These are phyloP conservation scores for Dendrophyllia cribrosa DNA, from an alignment of 64 coral and sea anemone species.

Conservation along the genomic window DNA sequence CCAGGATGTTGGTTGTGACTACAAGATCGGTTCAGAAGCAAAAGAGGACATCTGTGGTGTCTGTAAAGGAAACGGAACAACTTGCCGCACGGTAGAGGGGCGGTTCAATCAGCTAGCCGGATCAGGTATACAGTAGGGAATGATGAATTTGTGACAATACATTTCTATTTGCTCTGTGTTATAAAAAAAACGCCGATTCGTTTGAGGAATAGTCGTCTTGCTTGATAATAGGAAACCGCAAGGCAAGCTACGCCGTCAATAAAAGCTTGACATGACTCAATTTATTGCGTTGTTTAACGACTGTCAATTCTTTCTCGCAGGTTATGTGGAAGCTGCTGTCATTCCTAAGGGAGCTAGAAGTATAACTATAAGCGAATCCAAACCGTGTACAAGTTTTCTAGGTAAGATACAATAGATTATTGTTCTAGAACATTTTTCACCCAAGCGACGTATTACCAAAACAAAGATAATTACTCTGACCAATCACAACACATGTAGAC, in stretches of 20 bases:
- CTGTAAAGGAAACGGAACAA: conserved; percentile 91
- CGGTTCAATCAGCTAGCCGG: conserved; percentile 92
- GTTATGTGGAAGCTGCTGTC: conserved; percentile 89
- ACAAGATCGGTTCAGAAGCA: conserved; percentile 82
- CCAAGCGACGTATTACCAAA: background rate
- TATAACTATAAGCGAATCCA: conserved; percentile 82
- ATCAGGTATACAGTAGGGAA: conserved; percentile 42
- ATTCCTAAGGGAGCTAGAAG: conserved; percentile 89
- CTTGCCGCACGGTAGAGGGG: conserved; percentile 83
- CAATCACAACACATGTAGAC: no score
- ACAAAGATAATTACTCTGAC: no score
- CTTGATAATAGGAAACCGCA: no score
- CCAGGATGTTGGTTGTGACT: conserved; percentile 89
- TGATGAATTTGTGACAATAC: no score
- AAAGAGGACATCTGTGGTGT: conserved; percentile 94
- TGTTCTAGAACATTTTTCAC: no score
- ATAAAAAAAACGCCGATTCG: no score
- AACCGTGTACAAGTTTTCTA: conserved; percentile 93
- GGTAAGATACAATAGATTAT: conserved; percentile 28
- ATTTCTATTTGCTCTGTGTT: no score
- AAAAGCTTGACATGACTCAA: no score
- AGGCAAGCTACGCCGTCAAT: no score
- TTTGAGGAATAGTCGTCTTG: no score
- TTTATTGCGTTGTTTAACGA: no score
- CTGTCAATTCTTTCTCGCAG: conserved; percentile 33